Evolutionary conservation across 2,113 vertebrate species (phyloP).

Genomic region (Aspidoscelis tigris): DNA sequence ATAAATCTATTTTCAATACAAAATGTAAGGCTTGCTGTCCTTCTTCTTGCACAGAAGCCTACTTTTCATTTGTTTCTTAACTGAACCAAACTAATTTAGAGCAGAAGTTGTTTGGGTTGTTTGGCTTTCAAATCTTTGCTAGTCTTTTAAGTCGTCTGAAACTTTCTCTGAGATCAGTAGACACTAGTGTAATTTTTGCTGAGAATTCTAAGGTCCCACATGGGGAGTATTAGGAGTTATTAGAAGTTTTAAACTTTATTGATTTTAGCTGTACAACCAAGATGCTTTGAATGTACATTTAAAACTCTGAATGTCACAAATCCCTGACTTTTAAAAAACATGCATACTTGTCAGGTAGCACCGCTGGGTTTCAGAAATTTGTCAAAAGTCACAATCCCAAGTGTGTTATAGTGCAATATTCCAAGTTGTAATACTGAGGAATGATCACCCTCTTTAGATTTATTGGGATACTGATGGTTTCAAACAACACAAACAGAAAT

Average conservation of each 20-base stretch:
- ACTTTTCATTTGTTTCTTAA: not conserved
- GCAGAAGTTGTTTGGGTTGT: not conserved
- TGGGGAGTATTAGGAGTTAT: no score
- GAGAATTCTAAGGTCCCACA: not conserved
- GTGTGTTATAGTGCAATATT: not conserved
- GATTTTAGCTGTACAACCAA: not conserved
- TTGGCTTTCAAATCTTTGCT: not conserved
- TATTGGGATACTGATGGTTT: not conserved
- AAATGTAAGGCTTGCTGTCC: not conserved
- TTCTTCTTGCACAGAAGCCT: not conserved
- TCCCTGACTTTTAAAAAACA: not conserved
- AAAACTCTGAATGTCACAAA: constrained; percentile 1
- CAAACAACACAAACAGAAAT: not conserved
- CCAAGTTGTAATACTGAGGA: not conserved
- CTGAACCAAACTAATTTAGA: not conserved
- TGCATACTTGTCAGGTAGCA: not conserved
- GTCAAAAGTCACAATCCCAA: not conserved
- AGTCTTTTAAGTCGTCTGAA: not conserved
- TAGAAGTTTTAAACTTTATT: no score
- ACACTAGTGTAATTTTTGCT: not conserved
- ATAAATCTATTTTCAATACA: not conserved
- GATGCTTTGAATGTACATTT: not conserved
- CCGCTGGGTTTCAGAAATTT: not conserved
- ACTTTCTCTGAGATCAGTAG: not conserved
- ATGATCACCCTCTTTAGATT: not conserved